Percentiles rank a stretch among this genome's conserved stretches.
phyloP scores from a whole-genome alignment of 2,888 invertebrate species.

The Agrochola circellaris region DNA sequence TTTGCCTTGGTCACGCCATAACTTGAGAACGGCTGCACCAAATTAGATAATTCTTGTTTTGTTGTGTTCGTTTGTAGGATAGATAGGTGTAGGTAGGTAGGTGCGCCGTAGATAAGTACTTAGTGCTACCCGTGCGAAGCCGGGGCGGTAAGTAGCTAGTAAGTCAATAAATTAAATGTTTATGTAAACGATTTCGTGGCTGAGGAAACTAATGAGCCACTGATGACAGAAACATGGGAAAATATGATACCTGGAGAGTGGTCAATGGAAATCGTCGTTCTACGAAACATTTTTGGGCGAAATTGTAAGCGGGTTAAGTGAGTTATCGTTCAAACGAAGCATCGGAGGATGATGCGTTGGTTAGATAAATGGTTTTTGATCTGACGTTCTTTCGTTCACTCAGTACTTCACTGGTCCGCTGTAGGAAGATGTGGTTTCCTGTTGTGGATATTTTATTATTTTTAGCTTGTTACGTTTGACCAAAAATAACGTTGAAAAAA shows the following conservation, averaged over 20 bases:
- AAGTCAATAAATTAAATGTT: neutral
- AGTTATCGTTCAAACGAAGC: constrained; percentile 27
- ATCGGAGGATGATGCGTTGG: constrained; percentile 8
- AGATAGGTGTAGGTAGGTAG: too few species aligned
- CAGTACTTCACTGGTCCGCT: neutral
- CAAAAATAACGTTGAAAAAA: neutral
- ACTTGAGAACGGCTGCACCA: too few species aligned
- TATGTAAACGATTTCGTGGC: neutral
- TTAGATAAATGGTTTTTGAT: constrained; percentile 16
- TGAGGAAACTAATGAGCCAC: neutral
- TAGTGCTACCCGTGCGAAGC: too few species aligned
- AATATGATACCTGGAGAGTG: neutral
- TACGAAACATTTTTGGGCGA: constrained; percentile 11
- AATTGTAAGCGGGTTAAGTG: constrained; percentile 12
- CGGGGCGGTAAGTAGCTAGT: too few species aligned
- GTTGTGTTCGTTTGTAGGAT: too few species aligned
- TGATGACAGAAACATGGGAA: neutral
- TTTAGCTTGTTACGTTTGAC: neutral
- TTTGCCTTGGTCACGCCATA: too few species aligned
- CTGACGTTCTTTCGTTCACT: constrained; percentile 1
- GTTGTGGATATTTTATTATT: neutral
- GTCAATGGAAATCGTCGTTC: neutral
- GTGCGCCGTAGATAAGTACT: too few species aligned
- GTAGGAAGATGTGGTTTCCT: neutral
- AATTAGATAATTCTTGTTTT: too few species aligned